Conservation (phyloP, 2,113 vertebrate species). For the Apaloderma vittatum region DNA sequence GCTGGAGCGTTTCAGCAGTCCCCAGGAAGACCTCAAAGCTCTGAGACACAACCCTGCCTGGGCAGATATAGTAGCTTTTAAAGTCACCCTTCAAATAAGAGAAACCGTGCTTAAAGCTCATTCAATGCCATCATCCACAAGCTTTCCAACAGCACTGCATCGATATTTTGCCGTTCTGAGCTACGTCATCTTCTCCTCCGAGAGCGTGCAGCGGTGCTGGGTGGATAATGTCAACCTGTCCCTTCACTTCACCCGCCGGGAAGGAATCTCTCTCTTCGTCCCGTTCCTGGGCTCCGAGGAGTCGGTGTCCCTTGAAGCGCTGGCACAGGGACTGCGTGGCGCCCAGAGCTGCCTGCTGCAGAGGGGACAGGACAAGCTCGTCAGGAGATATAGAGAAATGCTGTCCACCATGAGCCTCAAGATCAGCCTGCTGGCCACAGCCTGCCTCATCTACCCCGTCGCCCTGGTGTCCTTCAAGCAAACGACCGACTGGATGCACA, state of each 20-base stretch:
- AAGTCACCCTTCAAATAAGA: slow-evolving; percentile 75
- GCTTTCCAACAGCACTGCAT: slow-evolving; percentile 64
- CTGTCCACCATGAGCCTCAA: slow-evolving; percentile 81
- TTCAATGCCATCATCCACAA: not conserved
- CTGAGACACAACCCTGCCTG: slow-evolving; percentile 76
- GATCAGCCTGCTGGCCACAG: slow-evolving; percentile 78
- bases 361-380: slow-evolving; percentile 68
- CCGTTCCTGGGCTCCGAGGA: not conserved
- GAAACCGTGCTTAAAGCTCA: slow-evolving; percentile 73
- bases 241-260: slow-evolving; percentile 31
- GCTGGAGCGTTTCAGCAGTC: slow-evolving; percentile 68
- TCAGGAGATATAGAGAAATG: slow-evolving; percentile 74
- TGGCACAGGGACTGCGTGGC: not conserved
- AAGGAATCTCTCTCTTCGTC: slow-evolving; percentile 5
- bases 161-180: slow-evolving; percentile 53
- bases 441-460: slow-evolving; percentile 87
- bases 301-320: not conserved
- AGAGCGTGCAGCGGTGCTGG: slow-evolving; percentile 80
- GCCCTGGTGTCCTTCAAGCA: slow-evolving; percentile 89
- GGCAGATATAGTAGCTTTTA: slow-evolving; percentile 80
- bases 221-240: slow-evolving; percentile 70
- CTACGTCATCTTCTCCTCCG: slow-evolving; percentile 77
- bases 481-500: slow-evolving; percentile 89
- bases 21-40: slow-evolving; percentile 59
- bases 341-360: slow-evolving; percentile 77